These are phyloP conservation scores for Diachasma alloeum DNA, from an alignment of 1,140 invertebrate species.

Conservation along the genomic window DNA sequence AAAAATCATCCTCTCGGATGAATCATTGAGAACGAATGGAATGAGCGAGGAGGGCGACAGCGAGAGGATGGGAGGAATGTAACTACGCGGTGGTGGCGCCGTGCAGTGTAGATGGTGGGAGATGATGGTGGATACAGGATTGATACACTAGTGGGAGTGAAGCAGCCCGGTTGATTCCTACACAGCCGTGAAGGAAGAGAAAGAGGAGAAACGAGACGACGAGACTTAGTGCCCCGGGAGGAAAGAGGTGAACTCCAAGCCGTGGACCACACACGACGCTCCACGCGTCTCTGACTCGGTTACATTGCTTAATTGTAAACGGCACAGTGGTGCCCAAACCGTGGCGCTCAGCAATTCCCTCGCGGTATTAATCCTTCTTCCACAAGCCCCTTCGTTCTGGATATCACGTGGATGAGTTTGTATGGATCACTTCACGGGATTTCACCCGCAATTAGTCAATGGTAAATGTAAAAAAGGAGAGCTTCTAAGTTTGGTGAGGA, in stretches of 20 bases:
- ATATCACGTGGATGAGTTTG: background rate
- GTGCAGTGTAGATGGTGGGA: conserved; percentile 35
- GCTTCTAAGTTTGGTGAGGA: background rate
- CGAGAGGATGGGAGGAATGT: conserved; percentile 15
- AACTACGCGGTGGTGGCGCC: conserved; percentile 21
- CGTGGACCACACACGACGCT: conserved; percentile 64
- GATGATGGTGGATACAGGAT: conserved; percentile 28
- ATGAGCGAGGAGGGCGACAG: conserved; percentile 42
- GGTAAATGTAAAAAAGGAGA: background rate
- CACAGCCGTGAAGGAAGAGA: background rate
- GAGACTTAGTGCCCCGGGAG: conserved; percentile 36
- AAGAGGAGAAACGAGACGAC: conserved; percentile 34
- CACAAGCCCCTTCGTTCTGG: background rate
- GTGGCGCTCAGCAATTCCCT: background rate
- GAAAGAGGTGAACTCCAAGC: conserved; percentile 57
- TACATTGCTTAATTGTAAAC: conserved; percentile 67
- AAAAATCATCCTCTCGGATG: conserved; percentile 23
- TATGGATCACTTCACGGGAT: background rate
- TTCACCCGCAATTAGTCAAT: background rate
- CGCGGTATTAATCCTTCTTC: too few species aligned
- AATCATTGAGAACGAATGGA: conserved; percentile 35
- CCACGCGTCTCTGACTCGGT: conserved; percentile 65
- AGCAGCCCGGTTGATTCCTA: conserved; percentile 23
- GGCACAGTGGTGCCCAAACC: conserved; percentile 58
- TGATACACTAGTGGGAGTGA: conserved; percentile 38